Conservation (phyloP, 1,140 invertebrate species). For the Episyrphus balteatus region DNA sequence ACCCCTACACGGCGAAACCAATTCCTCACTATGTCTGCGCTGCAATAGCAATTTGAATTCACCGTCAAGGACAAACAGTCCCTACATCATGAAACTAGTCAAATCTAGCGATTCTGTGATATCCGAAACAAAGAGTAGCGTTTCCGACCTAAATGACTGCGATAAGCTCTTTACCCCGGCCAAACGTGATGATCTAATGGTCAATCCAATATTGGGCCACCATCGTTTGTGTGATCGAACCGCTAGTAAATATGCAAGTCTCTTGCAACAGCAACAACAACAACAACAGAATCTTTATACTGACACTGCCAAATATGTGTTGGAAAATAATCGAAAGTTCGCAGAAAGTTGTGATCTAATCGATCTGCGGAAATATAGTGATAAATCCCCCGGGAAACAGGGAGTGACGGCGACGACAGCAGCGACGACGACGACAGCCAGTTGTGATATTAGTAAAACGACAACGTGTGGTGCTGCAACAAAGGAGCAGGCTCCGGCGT, state of each 20-base stretch:
- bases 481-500: too few species aligned
- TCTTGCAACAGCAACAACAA: background rate
- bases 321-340: background rate
- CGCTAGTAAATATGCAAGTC: background rate
- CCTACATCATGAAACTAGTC: conserved; percentile 34
- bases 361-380: background rate
- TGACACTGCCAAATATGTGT: conserved; percentile 1
- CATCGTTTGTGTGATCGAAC: conserved; percentile 45
- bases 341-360: background rate
- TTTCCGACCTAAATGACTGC: conserved; percentile 32
- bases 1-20: conserved; percentile 38
- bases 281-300: background rate
- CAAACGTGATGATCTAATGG: conserved; percentile 35
- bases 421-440: too few species aligned
- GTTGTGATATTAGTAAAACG: too few species aligned
- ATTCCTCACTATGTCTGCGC: conserved; percentile 44
- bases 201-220: conserved; percentile 45
- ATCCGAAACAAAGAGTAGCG: conserved; percentile 35
- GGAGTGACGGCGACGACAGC: too few species aligned
- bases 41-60: conserved; percentile 40
- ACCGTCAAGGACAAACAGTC: conserved; percentile 34
- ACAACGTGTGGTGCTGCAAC: too few species aligned
- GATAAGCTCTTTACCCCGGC: conserved; percentile 32
- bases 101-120: conserved; percentile 36
- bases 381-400: too few species aligned